Evolutionary conservation across 2,113 vertebrate species (phyloP).

Genomic region (Psilopogon haemacephalus): DNA sequence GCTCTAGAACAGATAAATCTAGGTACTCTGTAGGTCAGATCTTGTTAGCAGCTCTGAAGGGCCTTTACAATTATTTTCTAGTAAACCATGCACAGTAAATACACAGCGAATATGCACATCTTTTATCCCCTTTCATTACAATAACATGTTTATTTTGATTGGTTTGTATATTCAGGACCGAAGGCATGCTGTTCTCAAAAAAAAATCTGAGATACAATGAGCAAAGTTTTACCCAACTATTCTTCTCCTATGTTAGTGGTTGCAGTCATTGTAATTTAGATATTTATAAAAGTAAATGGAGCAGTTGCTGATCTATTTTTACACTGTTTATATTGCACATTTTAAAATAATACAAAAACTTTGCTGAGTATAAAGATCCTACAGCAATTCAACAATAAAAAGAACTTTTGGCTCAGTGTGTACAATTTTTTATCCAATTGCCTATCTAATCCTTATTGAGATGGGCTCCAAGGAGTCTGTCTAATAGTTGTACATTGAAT

Average conservation of each 20-base stretch:
- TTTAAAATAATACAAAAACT: neutral
- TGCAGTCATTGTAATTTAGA: neutral
- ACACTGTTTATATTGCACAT: neutral
- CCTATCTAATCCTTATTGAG: neutral
- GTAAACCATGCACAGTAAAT: neutral
- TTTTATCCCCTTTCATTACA: neutral
- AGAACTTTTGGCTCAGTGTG: neutral
- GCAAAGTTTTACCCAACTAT: neutral
- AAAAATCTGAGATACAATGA: neutral
- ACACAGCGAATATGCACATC: neutral
- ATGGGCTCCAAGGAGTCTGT: constrained; percentile 30
- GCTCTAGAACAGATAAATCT: neutral
- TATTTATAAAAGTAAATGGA: neutral
- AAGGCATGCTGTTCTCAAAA: neutral
- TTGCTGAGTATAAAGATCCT: neutral
- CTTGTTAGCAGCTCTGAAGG: neutral
- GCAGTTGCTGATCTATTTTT: neutral
- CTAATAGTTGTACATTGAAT: constrained; percentile 36
- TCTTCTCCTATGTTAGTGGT: neutral
- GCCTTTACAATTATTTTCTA: neutral
- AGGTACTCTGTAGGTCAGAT: neutral
- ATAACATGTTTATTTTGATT: neutral
- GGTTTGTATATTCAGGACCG: neutral
- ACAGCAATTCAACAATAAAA: neutral
- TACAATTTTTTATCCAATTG: neutral